Percentiles rank a stretch among this genome's conserved stretches.
These are phyloP conservation scores for Harpagifer antarcticus DNA, from an alignment of 2,797 vertebrate genomes.

Conservation along the genomic window DNA sequence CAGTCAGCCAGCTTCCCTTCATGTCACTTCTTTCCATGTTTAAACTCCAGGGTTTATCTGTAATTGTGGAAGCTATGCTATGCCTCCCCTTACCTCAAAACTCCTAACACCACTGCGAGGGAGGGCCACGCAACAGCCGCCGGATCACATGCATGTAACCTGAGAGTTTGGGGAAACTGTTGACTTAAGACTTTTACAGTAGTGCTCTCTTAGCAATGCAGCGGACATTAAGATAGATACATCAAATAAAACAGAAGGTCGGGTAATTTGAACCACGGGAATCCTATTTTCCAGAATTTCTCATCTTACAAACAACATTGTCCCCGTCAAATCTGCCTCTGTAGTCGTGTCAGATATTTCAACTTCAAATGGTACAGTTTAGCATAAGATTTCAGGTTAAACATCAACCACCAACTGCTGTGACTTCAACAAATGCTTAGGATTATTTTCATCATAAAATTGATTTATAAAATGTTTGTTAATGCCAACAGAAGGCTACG, in stretches of 20 bases:
- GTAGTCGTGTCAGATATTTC: not conserved
- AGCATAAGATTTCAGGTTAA: not conserved
- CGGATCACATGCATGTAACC: conserved; percentile 59
- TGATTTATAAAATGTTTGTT: not conserved
- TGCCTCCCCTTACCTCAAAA: conserved; percentile 23
- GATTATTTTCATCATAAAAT: conserved; percentile 3
- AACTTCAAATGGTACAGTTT: not conserved
- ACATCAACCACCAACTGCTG: not conserved
- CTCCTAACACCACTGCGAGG: not conserved
- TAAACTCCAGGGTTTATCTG: conserved; percentile 43
- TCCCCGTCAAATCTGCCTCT: conserved; percentile 14
- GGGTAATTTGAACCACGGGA: conserved; percentile 40
- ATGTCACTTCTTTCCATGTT: conserved; percentile 60
- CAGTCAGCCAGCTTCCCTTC: conserved; percentile 22
- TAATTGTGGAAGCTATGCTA: conserved; percentile 34
- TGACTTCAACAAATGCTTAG: not conserved
- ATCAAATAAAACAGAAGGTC: conserved; percentile 49
- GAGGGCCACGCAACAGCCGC: conserved; percentile 22
- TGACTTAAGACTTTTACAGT: conserved; percentile 56
- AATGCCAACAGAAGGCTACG: not conserved
- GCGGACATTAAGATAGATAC: conserved; percentile 42
- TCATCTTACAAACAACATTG: conserved; percentile 24
- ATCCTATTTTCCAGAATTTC: not conserved
- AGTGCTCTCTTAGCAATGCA: conserved; percentile 28
- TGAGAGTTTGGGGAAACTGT: conserved; percentile 59